phyloP scores from a whole-genome alignment of 1,140 invertebrate genomes.

The Drosophila pachea region DNA sequence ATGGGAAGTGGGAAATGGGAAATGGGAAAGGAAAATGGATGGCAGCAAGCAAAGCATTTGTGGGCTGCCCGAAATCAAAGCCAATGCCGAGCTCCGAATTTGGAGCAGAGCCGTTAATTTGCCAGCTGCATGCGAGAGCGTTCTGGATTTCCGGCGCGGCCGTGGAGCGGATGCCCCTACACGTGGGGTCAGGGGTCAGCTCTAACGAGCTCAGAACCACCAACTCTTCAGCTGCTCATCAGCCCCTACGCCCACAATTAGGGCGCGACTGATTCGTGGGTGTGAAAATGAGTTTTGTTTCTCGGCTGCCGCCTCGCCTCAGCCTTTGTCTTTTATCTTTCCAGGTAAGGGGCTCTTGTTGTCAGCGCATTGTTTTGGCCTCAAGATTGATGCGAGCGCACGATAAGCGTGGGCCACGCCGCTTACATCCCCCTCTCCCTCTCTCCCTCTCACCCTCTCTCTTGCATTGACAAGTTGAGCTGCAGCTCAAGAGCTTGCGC shows the following conservation, averaged over 20 bases:
- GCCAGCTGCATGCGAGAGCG: constrained; percentile 11
- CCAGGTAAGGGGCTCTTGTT: constrained; percentile 41
- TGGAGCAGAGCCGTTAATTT: constrained; percentile 29
- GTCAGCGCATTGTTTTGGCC: constrained; percentile 38
- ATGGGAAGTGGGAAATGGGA: constrained; percentile 32
- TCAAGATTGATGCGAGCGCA: constrained; percentile 54
- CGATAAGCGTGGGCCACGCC: constrained; percentile 40
- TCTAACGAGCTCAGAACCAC: constrained; percentile 43
- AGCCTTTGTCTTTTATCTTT: constrained; percentile 43
- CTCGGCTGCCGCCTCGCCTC: constrained; percentile 4
- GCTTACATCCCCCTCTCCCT: background rate
- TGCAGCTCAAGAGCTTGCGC: constrained; percentile 11
- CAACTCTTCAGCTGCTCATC: constrained; percentile 23
- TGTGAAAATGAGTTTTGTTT: constrained; percentile 47
- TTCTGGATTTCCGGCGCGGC: constrained; percentile 17
- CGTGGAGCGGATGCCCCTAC: constrained; percentile 25
- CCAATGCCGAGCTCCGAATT: constrained; percentile 25
- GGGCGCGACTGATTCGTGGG: constrained; percentile 2
- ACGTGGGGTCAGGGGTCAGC: constrained; percentile 40
- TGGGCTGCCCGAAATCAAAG: constrained; percentile 25
- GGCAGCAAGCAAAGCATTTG: constrained; percentile 1
- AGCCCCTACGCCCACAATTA: constrained; percentile 51
- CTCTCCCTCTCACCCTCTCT: background rate
- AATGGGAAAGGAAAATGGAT: constrained; percentile 41
- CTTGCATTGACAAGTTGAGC: constrained; percentile 26